phyloP scores from a whole-genome alignment of 2,113 vertebrate genomes.

The Sebastes schlegelii region DNA sequence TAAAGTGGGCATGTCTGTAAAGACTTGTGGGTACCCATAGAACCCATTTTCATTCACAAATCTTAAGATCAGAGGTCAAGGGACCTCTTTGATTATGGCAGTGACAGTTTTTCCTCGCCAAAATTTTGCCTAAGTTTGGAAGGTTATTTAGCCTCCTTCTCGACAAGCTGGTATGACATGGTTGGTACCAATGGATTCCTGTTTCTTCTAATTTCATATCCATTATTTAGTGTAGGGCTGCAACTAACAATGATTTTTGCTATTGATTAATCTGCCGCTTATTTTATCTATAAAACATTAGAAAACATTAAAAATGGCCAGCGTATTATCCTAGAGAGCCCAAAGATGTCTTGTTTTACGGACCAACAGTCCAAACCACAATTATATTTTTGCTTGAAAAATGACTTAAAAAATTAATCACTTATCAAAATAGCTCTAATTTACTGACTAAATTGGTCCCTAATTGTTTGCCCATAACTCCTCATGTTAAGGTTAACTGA shows the following conservation, averaged over 20 bases:
- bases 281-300: background rate
- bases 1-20: too few relatives aligned
- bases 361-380: background rate
- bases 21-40: too few relatives aligned
- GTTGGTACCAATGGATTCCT: too few relatives aligned
- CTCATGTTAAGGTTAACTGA: background rate
- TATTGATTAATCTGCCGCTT: background rate
- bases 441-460: background rate
- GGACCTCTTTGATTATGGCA: too few relatives aligned
- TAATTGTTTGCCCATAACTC: background rate
- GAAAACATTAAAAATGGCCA: background rate
- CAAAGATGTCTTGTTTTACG: background rate
- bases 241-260: background rate
- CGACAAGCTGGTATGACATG: too few relatives aligned
- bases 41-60: too few relatives aligned
- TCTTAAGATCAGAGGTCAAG: too few relatives aligned
- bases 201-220: too few relatives aligned
- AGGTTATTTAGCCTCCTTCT: too few relatives aligned
- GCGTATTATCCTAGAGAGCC: background rate
- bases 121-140: too few relatives aligned
- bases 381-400: background rate
- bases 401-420: background rate
- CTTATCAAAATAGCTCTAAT: background rate
- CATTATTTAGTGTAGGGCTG: background rate
- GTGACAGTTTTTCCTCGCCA: too few relatives aligned